These are phyloP conservation scores for Papilio protenor DNA, from an alignment of 2,888 invertebrate species.

Conservation along the genomic window DNA sequence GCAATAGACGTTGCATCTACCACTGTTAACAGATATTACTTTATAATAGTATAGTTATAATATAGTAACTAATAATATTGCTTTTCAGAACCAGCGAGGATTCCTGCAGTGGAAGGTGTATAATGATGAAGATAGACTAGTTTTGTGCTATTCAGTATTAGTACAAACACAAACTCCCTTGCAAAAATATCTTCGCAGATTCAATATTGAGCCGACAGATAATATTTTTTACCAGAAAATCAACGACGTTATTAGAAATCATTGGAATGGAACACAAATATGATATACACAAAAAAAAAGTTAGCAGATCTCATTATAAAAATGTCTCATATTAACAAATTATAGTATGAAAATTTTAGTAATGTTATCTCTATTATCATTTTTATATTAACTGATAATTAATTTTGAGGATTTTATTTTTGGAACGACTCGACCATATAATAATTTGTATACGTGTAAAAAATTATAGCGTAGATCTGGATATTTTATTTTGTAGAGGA, in stretches of 20 bases:
- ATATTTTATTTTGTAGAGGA: neutral
- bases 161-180: slow-evolving; percentile 70
- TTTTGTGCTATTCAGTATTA: slow-evolving; percentile 71
- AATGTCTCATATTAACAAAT: slow-evolving; percentile 17
- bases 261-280: neutral
- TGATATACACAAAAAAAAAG: neutral
- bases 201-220: neutral
- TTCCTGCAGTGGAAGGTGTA: slow-evolving; percentile 69
- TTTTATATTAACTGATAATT: neutral
- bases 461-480: neutral
- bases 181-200: slow-evolving; percentile 53
- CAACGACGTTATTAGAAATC: slow-evolving; percentile 52
- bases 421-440: neutral
- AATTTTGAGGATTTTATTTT: neutral
- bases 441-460: neutral
- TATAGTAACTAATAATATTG: no score
- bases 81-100: slow-evolving; percentile 72
- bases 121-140: slow-evolving; percentile 64
- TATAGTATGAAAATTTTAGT: neutral
- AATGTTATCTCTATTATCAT: neutral
- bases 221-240: neutral
- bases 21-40: neutral
- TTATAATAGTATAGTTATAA: neutral
- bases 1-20: neutral
- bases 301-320: slow-evolving; percentile 48